Percentiles rank a stretch among this genome's conserved stretches.
These are phyloP conservation scores for Pseudococcus viburni DNA, from an alignment of 2,888 invertebrate species.

Conservation along the genomic window DNA sequence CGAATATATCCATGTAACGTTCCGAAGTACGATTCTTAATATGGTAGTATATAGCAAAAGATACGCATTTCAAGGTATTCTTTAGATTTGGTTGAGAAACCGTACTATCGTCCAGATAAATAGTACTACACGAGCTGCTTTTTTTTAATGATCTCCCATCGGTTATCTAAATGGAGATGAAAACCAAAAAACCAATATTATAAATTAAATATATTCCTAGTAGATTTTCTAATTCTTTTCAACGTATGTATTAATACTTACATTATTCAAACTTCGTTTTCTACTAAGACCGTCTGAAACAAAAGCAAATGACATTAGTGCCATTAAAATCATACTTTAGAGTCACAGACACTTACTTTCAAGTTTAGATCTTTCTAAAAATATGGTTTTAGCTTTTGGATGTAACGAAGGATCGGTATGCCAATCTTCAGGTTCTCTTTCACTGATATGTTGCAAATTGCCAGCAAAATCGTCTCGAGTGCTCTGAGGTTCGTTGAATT, in stretches of 20 bases:
- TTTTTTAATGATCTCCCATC: constrained; percentile 85
- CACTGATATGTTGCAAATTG: constrained; percentile 98
- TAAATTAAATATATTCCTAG: background rate
- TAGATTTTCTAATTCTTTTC: background rate
- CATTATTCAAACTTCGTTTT: constrained; percentile 88
- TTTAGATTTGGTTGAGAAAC: constrained; percentile 99
- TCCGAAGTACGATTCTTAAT: constrained; percentile 96
- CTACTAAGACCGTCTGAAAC: constrained; percentile 82
- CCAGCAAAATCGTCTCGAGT: constrained; percentile 86
- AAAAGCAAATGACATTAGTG: background rate
- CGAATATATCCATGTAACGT: constrained; percentile 95
- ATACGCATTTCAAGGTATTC: constrained; percentile 98
- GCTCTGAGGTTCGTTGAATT: constrained; percentile 78
- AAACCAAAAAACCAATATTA: background rate
- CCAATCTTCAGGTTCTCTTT: constrained; percentile 95
- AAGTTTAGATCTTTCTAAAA: constrained; percentile 92
- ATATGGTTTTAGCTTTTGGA: constrained; percentile 95
- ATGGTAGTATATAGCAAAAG: constrained; percentile 98
- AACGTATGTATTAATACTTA: constrained; percentile 69
- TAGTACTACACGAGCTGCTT: constrained; percentile 98
- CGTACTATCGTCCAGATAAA: constrained; percentile 99
- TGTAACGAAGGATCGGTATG: constrained; percentile 97
- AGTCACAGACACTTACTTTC: constrained; percentile 74
- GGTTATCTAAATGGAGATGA: constrained; percentile 77
- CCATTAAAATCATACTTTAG: background rate